A percentile compares a stretch with the other conserved stretches of the same genome.
These are phyloP conservation scores for Hirtodrosophila confusa DNA, from an alignment of 2,888 invertebrate genomes.

Conservation along the genomic window DNA sequence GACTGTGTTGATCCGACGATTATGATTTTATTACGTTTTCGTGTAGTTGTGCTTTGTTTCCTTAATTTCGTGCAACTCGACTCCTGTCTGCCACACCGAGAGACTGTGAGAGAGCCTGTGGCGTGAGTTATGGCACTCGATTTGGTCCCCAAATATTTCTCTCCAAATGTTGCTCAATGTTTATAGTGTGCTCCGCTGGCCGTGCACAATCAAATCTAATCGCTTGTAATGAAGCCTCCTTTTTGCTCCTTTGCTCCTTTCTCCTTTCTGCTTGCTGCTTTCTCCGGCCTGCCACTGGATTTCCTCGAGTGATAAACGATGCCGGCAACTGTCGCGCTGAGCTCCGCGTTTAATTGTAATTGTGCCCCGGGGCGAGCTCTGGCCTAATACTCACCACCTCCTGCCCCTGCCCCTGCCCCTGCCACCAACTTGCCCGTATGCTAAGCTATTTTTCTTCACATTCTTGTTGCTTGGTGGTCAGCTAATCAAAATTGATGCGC, in stretches of 20 bases:
- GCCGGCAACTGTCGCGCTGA: conserved; percentile 48
- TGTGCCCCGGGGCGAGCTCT: conserved; percentile 39
- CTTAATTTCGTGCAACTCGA: conserved; percentile 61
- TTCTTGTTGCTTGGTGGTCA: conserved; percentile 7
- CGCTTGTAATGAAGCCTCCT: conserved; percentile 69
- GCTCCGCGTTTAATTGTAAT: conserved; percentile 72
- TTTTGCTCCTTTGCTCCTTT: no score
- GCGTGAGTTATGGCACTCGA: conserved; percentile 69
- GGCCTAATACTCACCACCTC: conserved; percentile 7
- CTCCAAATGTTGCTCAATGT: conserved; percentile 8
- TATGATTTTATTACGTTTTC: conserved; percentile 83
- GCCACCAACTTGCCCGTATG: conserved; percentile 5
- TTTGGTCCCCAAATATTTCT: conserved; percentile 21
- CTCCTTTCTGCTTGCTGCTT: background rate
- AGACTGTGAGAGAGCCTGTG: conserved; percentile 41
- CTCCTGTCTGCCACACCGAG: background rate
- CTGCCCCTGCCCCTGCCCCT: no score
- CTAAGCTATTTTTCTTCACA: conserved; percentile 32
- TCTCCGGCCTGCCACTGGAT: conserved; percentile 47
- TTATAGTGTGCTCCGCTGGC: conserved; percentile 5
- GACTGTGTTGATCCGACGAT: conserved; percentile 83
- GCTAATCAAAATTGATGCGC: conserved; percentile 56
- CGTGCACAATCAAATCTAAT: conserved; percentile 75
- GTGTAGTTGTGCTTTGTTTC: conserved; percentile 77
- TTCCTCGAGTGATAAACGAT: conserved; percentile 69